These are phyloP conservation scores for Mythimna loreyi DNA, from an alignment of 2,888 invertebrate species.

Conservation along the genomic window DNA sequence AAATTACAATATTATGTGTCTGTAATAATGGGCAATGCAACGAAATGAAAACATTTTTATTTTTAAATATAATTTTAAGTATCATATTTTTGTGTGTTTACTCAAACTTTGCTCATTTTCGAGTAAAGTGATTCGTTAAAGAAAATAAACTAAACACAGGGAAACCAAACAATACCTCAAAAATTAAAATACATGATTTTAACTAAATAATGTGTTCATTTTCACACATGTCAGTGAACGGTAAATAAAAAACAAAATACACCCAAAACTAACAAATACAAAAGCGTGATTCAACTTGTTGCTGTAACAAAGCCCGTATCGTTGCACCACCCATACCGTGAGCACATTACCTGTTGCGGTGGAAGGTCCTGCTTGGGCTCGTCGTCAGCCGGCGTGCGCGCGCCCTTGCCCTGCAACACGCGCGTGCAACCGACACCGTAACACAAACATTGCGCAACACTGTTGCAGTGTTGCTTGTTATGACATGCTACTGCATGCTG, in stretches of 20 bases:
- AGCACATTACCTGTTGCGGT: slow-evolving; percentile 75
- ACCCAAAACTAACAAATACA: slow-evolving; percentile 20
- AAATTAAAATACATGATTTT: too few relatives aligned
- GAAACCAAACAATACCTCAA: too few relatives aligned
- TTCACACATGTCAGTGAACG: background rate
- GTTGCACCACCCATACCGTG: slow-evolving; percentile 49
- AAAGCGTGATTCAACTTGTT: slow-evolving; percentile 14
- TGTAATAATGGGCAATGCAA: slow-evolving; percentile 35
- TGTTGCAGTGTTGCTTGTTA: slow-evolving; percentile 35
- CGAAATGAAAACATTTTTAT: background rate
- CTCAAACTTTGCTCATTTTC: too few relatives aligned
- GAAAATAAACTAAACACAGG: background rate
- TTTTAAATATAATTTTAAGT: too few relatives aligned
- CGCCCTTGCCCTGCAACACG: slow-evolving; percentile 88
- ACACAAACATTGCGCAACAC: slow-evolving; percentile 65
- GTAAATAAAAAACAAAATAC: slow-evolving; percentile 9
- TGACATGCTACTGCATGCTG: slow-evolving; percentile 63
- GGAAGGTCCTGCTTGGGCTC: slow-evolving; percentile 75
- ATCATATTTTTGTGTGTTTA: too few relatives aligned
- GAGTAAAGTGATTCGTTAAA: background rate
- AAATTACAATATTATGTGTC: slow-evolving; percentile 13
- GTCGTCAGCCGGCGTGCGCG: slow-evolving; percentile 83
- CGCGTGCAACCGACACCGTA: slow-evolving; percentile 81
- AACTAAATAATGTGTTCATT: too few relatives aligned
- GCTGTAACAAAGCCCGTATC: slow-evolving; percentile 31